Percentiles rank a stretch among this genome's conserved stretches.
Conservation (phyloP, 2,113 vertebrate species). For the Oreotragus oreotragus region DNA sequence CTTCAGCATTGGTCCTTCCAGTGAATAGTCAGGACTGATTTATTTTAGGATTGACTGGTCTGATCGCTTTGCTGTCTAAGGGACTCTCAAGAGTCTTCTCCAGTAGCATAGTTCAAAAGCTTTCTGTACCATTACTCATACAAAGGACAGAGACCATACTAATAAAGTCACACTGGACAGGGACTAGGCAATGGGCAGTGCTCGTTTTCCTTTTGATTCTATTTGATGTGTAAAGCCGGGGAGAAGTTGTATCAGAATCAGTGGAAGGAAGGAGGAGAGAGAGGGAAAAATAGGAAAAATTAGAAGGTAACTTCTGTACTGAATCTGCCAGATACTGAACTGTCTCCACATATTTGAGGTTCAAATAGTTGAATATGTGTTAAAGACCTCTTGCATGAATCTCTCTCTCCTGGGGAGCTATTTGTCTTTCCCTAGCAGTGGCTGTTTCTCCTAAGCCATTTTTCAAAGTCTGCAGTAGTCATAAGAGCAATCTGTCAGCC, state of each 20-base stretch:
- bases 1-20: neutral
- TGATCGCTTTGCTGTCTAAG: neutral
- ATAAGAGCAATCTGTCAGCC: constrained; percentile 54
- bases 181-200: neutral
- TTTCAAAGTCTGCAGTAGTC: constrained; percentile 37
- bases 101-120: neutral
- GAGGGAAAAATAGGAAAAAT: neutral
- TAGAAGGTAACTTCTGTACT: neutral
- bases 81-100: neutral
- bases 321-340: constrained; percentile 15
- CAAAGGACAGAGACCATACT: neutral
- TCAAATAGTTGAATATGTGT: constrained; percentile 25
- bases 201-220: neutral
- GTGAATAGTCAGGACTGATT: neutral
- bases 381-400: constrained; percentile 39
- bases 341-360: neutral
- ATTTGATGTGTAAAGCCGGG: neutral
- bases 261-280: neutral
- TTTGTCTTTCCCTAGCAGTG: neutral
- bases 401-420: constrained; percentile 8
- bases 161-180: neutral
- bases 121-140: neutral
- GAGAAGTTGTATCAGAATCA: neutral
- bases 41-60: neutral
- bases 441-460: constrained; percentile 38